phyloP scores from a whole-genome alignment of 2,113 vertebrate species.

The Onychorhynchus coronatus region DNA sequence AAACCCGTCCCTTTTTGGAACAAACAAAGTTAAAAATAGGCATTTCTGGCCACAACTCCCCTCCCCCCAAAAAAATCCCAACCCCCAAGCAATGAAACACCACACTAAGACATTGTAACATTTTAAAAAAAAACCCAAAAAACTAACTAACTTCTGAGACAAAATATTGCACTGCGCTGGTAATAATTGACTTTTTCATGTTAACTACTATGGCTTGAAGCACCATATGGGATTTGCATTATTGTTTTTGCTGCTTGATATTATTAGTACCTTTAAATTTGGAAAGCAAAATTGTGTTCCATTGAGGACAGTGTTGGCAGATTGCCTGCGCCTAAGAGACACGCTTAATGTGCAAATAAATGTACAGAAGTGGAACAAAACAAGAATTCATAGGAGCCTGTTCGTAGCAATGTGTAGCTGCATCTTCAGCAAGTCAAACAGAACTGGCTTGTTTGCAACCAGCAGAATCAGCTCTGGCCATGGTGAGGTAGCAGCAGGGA shows the following conservation, averaged over 20 bases:
- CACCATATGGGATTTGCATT: background rate
- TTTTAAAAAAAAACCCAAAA: background rate
- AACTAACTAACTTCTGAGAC: background rate
- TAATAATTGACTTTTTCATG: background rate
- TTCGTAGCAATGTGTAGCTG: background rate
- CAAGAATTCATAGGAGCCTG: background rate
- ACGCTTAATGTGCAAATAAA: slow-evolving; percentile 3
- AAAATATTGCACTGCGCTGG: background rate
- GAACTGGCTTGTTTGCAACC: background rate
- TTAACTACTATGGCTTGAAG: background rate
- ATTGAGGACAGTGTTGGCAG: background rate
- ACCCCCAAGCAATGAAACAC: background rate
- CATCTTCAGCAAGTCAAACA: background rate
- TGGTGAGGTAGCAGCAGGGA: background rate
- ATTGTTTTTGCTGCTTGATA: background rate
- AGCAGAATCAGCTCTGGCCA: background rate
- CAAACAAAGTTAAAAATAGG: background rate
- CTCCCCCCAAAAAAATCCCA: accelerated
- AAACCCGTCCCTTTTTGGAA: background rate
- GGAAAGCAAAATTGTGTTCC: background rate
- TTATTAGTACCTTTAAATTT: slow-evolving; percentile 22
- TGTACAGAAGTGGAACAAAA: background rate
- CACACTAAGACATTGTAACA: background rate
- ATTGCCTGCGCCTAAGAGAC: background rate
- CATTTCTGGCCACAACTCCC: background rate